Evolutionary conservation across 2,888 invertebrate genomes (phyloP), one percentile per base, ranked within the genome.

Genomic region (Cylloceria caligata): DNA sequence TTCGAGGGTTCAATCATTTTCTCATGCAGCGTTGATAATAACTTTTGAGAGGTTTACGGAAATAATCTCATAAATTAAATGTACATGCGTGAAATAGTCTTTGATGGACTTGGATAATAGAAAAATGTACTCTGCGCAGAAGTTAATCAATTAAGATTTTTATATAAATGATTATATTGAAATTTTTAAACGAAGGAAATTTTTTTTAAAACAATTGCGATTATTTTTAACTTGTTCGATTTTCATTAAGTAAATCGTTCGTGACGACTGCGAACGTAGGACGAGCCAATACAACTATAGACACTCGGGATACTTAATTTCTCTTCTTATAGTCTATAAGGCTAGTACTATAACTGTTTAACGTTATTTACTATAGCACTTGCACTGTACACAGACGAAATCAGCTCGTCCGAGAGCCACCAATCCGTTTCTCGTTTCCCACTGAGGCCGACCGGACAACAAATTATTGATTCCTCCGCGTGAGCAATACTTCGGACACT

Each of bases 401-500:
- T 57, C 30, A 67, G 30, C 67, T 65, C 39, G 71, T 45, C 55
- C 47, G 24, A 72, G 36, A 82, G 76, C 79, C 57, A 65, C 68
- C 75, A 77, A 83, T 79, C 60, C 42, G 69, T 68, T 81, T 83
- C 60, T 49, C 52, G 36, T 71, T 69, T 36, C 76, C 80, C 55
- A 78, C 19, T 77, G 77, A 89, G 89, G 88, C 88, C 87, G 84
- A 69, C 88, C 89, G 89, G 90, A 90, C 88, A 78, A 77, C 69
- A 77, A 84, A 83, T 88, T 89, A 89, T 90, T 89, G 88, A 89
- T 90, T 90, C 87, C 84, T 86, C 80, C 65, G 67, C 34, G 64
- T 80, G 45, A 75, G 82, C 78, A 60, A 78, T 78, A 65, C 86
- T 88, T 88, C 88, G 90, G 89, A 89, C 90, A 90, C 87, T 86